phyloP scores from a whole-genome alignment of 2,888 invertebrate species.

The Volucella inanis region DNA sequence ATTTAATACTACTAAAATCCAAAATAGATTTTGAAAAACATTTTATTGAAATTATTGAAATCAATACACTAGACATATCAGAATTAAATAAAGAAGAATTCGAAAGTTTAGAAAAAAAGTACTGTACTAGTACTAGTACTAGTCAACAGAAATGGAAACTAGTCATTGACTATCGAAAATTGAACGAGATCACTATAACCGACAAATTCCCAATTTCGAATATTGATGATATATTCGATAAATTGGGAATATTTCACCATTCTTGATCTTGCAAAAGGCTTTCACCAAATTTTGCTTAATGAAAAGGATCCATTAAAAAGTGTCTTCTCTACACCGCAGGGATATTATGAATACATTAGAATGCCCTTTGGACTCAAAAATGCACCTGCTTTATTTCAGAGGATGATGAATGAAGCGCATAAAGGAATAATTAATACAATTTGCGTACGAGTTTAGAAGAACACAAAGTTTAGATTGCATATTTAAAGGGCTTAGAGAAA shows the following conservation, averaged over 20 bases:
- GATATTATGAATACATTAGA: conserved; percentile 26
- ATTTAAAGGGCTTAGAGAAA: conserved; percentile 25
- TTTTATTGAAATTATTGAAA: conserved; percentile 10
- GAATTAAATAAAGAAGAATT: too few relatives aligned
- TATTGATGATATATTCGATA: conserved; percentile 57
- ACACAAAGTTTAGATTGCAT: conserved; percentile 24
- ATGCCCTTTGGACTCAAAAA: conserved; percentile 38
- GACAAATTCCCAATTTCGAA: conserved; percentile 67
- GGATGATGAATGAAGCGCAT: conserved; percentile 45
- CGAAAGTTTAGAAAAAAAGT: too few relatives aligned
- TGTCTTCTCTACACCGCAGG: conserved; percentile 36
- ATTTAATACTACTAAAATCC: conserved; percentile 25
- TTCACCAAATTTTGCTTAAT: conserved; percentile 53
- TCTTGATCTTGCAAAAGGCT: conserved; percentile 58
- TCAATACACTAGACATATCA: too few relatives aligned
- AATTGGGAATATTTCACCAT: conserved; percentile 60
- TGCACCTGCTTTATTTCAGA: conserved; percentile 42
- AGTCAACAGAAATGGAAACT: conserved; percentile 53
- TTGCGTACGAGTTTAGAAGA: conserved; percentile 43
- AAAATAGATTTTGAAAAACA: conserved; percentile 28
- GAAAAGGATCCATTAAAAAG: conserved; percentile 51
- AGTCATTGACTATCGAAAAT: conserved; percentile 9
- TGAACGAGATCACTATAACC: conserved; percentile 50
- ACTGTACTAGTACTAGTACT: too few relatives aligned
- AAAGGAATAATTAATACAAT: conserved; percentile 35